phyloP scores from a whole-genome alignment of 2,113 vertebrate species.

The Clarias magur region DNA sequence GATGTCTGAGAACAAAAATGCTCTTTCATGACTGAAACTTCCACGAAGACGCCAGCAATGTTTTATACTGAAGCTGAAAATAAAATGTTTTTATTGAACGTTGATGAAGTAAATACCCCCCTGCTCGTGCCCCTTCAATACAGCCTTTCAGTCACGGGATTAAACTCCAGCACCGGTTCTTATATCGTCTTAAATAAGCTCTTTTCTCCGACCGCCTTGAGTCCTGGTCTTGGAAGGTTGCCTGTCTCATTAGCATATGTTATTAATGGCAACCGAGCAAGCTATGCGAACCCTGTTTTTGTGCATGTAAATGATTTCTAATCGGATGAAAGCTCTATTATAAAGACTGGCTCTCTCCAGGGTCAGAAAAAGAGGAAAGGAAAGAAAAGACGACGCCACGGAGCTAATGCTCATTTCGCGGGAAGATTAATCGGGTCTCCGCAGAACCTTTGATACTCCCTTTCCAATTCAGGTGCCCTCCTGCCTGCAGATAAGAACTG shows the following conservation, averaged over 20 bases:
- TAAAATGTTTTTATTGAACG: background rate
- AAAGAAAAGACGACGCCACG: constrained; percentile 35
- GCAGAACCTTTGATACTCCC: constrained; percentile 26
- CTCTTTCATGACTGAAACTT: constrained; percentile 12
- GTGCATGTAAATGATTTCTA: constrained; percentile 42
- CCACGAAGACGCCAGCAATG: background rate
- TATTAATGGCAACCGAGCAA: constrained; percentile 45
- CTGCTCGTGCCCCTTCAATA: background rate
- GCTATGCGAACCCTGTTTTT: constrained; percentile 29
- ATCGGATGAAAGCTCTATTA: constrained; percentile 50
- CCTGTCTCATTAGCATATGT: constrained; percentile 32
- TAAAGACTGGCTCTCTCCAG: constrained; percentile 29
- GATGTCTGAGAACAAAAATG: background rate
- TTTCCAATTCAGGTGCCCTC: constrained; percentile 31
- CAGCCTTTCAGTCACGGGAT: background rate
- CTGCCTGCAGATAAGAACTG: constrained; percentile 54
- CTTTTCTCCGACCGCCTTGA: constrained; percentile 22
- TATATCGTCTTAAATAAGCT: background rate
- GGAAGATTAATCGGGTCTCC: constrained; percentile 45
- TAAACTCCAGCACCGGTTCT: background rate
- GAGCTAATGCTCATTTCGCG: constrained; percentile 51
- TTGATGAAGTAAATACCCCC: background rate
- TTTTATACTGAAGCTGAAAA: background rate
- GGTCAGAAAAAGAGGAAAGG: constrained; percentile 18
- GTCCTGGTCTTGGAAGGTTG: constrained; percentile 30